Conservation (phyloP, 2,797 vertebrate genomes). For the Phoeniculus purpureus region DNA sequence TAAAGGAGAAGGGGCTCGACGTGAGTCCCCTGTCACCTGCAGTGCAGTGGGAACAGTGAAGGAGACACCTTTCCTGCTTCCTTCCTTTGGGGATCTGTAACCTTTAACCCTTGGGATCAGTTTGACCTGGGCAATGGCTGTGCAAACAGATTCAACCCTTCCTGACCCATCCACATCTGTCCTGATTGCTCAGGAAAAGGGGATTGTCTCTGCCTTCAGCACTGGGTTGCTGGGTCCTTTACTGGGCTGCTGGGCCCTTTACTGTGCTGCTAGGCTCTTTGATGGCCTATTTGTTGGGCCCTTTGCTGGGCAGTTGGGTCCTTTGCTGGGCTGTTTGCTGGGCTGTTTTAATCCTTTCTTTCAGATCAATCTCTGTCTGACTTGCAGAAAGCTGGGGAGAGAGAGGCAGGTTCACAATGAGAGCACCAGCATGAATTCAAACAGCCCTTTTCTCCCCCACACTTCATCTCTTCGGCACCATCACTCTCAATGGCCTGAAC, state of each 20-base stretch:
- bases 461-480: background rate
- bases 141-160: background rate
- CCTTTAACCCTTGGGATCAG: background rate
- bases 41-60: background rate
- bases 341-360: background rate
- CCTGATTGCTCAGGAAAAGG: background rate
- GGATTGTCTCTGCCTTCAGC: background rate
- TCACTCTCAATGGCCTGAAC: background rate
- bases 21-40: background rate
- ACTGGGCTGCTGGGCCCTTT: too few species aligned
- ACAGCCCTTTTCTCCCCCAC: rapidly evolving
- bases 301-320: background rate
- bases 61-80: background rate
- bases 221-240: background rate
- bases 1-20: background rate
- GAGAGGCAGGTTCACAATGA: background rate
- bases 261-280: too few species aligned
- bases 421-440: background rate
- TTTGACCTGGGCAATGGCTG: background rate
- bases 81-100: background rate
- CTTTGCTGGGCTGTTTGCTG: background rate
- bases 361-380: background rate
- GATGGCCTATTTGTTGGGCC: too few species aligned
- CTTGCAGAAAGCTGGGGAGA: background rate
- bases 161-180: background rate